Evolutionary conservation across 1,140 invertebrate species (phyloP), one percentile per base, ranked within the genome.

Genomic region (Brachionus plicatilis): DNA sequence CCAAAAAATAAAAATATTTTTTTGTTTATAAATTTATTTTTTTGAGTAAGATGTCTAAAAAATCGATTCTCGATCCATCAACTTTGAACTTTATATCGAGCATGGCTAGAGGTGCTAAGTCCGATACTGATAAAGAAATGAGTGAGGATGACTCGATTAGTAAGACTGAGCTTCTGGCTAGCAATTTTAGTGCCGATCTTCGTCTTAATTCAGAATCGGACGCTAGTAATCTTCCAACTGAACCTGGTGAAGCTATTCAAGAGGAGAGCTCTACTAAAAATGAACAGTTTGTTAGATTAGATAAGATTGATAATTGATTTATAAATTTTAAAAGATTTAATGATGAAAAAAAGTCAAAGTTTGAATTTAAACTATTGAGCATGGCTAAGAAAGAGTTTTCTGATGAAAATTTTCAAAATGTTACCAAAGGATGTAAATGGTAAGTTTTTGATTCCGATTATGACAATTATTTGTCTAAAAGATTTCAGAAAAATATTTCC

Each of bases 361-460:
- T 82, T 82, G 53, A 82, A 47, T 68, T 82, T 60, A 65, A 82
- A 47, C 53, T 82, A 8, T 41, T 82, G 14, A 82, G 79, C 20
- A 68, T 45, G 41, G 50, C 79, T 14, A 37, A 68, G 20, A 41
- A 65, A 24, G 79, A 82, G 14, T 68, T 45, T 43, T 60, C 53
- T 8, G 24, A 3, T 45, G 27, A 33, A 14, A 68, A 65, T 24
- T 43, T 41, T 53, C 33, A 83, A 20, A 86, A 86, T 75, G 85
- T 86, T 53, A 68, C 86, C 11, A 86, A 86, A 85, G 86, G 86
- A 14, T 85, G 85, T 29, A 86, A 86, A 85, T 86, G 86, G 86
- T 86, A 84, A 82, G 45, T 85, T 86, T 85, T 50, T 50, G 41
- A 60, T 78, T 84, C 65, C 50, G 83, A 88, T 7, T 33, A 24